Evolutionary conservation across 2,113 vertebrate species (phyloP).

Genomic region (Steatornis caripensis): DNA sequence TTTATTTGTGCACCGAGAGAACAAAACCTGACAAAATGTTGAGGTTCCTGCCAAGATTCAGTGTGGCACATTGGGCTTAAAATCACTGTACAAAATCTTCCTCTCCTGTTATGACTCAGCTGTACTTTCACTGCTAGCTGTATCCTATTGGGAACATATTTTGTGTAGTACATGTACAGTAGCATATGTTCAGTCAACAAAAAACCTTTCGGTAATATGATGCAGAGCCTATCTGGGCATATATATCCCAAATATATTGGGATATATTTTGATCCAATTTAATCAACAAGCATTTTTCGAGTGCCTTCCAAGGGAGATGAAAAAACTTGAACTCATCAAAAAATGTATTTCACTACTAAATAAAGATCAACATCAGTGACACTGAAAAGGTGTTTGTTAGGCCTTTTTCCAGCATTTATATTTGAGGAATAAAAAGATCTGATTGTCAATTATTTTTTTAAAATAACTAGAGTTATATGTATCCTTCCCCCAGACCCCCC

Average conservation of each 20-base stretch:
- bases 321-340: background rate
- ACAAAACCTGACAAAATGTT: background rate
- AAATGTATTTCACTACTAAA: background rate
- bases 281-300: background rate
- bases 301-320: background rate
- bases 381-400: background rate
- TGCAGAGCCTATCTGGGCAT: background rate
- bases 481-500: rapidly evolving
- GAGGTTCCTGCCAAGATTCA: background rate
- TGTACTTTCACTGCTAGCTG: background rate
- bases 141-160: background rate
- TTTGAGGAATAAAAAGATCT: background rate
- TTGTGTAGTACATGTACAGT: background rate
- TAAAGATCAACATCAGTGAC: background rate
- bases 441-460: too few species aligned
- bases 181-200: background rate
- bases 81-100: background rate
- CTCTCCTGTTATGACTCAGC: background rate
- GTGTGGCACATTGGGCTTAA: background rate
- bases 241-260: background rate
- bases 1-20: background rate
- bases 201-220: background rate
- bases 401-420: rapidly evolving
- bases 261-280: background rate
- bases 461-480: background rate